Base-by-base conservation (phyloP, 2,113 vertebrate species). In the Oxyura jamaicensis region DNA sequence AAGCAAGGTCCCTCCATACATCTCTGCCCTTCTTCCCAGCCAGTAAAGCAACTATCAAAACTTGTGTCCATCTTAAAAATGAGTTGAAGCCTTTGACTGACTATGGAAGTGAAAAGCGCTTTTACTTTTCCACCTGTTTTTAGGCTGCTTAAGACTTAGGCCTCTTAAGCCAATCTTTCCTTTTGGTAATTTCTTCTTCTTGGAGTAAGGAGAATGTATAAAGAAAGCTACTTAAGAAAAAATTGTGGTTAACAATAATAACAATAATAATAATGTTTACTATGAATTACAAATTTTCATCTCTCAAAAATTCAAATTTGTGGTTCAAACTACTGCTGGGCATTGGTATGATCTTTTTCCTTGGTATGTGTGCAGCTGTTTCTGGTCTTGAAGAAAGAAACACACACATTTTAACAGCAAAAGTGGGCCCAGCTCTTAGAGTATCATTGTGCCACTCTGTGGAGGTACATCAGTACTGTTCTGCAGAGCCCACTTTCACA, bases 141-240 rank as follows among this genome's bases (percentile, higher is more conserved):
- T 50, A 83, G 81, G 42, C 16, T 79, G 31, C 29, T 90, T 75
- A 72, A 52, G 56, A 68, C 36, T 13, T 22, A 2, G 42, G 46
- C 33, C 17, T 68, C 42, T 16, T 59, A 82, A 0, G 0, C 7
- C 1, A 35, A 14, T 16, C 21, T 75, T 85, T 78, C 7, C 10
- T 59, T 86, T 75, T 21, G n/a, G 48, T 41, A 33, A 93, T 84
- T 67, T 8, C 9, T 15, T 74, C 7, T 65, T 56, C 42, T 42
- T 65, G 8, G 35, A 76, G 10, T 48, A 48, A 62, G 59, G 74
- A 52, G 6, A 22, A 93, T 66, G 18, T 33, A 62, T 33, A 8
- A 78, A 56, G 23, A 22, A 71, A 35, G 4, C 25, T 36, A 18
- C 62, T 33, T 13, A 8, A 80, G 17, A 50, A 86, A 87, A 74